Evolutionary conservation across 2,113 vertebrate species (phyloP).

Genomic region (Oncorhynchus nerka): DNA sequence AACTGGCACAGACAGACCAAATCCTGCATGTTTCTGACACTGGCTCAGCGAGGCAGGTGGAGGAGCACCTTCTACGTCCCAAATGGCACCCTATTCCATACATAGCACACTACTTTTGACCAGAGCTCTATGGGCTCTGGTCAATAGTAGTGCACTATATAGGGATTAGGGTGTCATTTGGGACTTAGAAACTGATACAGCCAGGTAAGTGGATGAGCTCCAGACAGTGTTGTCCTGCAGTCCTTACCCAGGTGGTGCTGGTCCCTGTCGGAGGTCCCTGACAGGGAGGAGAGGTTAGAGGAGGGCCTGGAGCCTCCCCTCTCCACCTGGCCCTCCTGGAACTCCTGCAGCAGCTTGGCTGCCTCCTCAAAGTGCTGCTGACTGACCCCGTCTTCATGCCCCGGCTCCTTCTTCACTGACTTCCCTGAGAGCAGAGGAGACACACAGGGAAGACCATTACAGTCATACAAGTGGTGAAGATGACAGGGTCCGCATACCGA

Average conservation of each 20-base stretch:
- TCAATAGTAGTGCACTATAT: too few species aligned
- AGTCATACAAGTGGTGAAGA: not conserved
- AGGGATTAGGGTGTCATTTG: too few species aligned
- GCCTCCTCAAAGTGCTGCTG: slow-evolving; percentile 89
- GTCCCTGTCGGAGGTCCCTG: slow-evolving; percentile 91
- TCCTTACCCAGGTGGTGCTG: slow-evolving; percentile 88
- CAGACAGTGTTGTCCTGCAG: not conserved
- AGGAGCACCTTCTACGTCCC: too few species aligned
- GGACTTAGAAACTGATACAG: too few species aligned
- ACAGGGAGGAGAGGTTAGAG: slow-evolving; percentile 94
- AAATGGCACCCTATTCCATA: too few species aligned
- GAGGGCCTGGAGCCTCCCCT: slow-evolving; percentile 90
- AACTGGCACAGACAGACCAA: too few species aligned
- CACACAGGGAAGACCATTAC: not conserved
- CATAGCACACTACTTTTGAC: too few species aligned
- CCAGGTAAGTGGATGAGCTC: too few species aligned
- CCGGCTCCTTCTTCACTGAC: slow-evolving; percentile 88
- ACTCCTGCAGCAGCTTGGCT: slow-evolving; percentile 90
- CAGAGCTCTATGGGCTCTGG: too few species aligned
- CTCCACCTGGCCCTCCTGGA: slow-evolving; percentile 91
- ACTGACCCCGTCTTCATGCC: slow-evolving; percentile 78
- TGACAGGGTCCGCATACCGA: not conserved
- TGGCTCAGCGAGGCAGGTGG: too few species aligned
- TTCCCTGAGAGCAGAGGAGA: slow-evolving; percentile 75
- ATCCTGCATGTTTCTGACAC: too few species aligned